phyloP scores from a whole-genome alignment of 92 coral and sea anemone genomes.

The Epizoanthus scotinus region DNA sequence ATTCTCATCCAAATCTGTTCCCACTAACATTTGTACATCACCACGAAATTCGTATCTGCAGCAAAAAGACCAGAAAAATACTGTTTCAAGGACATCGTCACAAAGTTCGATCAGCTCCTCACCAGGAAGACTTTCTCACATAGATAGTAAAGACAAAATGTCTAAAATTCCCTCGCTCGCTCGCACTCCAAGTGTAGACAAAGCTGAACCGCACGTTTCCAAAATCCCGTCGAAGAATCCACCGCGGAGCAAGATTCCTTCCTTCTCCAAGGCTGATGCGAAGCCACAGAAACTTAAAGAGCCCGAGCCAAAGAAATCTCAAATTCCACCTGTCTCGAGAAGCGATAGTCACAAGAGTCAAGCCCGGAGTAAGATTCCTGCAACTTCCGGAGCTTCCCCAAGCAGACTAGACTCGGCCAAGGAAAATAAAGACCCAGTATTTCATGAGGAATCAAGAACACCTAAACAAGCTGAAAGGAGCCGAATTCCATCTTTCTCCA shows the following conservation, averaged over 20 bases:
- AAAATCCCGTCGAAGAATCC: constrained; percentile 77
- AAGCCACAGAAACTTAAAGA: constrained; percentile 48
- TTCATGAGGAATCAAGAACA: constrained; percentile 14
- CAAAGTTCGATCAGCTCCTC: constrained; percentile 46
- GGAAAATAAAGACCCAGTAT: constrained; percentile 80
- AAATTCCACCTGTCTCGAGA: constrained; percentile 64
- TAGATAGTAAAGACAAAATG: constrained; percentile 56
- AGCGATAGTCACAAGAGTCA: constrained; percentile 53
- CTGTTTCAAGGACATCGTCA: constrained; percentile 44
- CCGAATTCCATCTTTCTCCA: constrained; percentile 41
- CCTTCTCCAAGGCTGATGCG: constrained; percentile 62
- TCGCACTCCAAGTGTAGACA: constrained; percentile 53
- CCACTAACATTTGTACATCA: constrained; percentile 30
- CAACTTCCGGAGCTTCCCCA: constrained; percentile 37
- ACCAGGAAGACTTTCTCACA: constrained; percentile 42
- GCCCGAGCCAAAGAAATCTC: constrained; percentile 59
- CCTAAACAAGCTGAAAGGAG: constrained; percentile 36
- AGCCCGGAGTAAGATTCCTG: constrained; percentile 56
- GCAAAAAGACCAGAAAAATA: constrained; percentile 3
- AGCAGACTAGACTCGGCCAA: constrained; percentile 77
- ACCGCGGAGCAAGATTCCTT: constrained; percentile 84
- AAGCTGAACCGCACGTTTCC: constrained; percentile 53
- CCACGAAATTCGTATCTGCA: constrained; percentile 41
- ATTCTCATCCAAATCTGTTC: neutral
- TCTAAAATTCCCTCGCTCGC: constrained; percentile 85